Evolutionary conservation across 2,888 invertebrate genomes (phyloP), one percentile per base, ranked within the genome.

Genomic region (Trichogramma dendrolimi): DNA sequence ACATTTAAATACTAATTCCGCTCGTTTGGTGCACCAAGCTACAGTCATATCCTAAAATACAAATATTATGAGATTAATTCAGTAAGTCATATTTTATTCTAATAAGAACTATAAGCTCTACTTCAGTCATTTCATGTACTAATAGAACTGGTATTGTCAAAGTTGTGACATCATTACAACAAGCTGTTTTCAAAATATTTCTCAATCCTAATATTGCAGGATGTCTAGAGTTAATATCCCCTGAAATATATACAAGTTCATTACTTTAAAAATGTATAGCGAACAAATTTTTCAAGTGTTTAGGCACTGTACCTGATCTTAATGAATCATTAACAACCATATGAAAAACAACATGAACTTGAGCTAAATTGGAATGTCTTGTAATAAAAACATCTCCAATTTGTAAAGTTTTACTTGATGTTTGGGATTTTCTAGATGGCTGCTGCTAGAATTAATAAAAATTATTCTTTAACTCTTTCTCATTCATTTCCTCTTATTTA

Each of bases 1-100:
- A 81, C 99, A 99, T 81, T 99, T 99, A 75, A 97, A 94, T 63
- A 99, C 92, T 67, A 99, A 83, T 81, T 99, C 99, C 1, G 98
- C 97, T 72, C 98, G 84, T 72, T 94, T 91, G 75, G 92, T 86
- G 80, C 97, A 98, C 98, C 98, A 99, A 44, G 90, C 87, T 58
- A 95, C 90, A 0, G 96, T 97, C 94, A 96, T 93, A 76, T 93
- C 92, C 89, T 90, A 72, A n/a, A 73, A 71, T 11, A 8, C 8
- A n/a, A 27, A 27, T 27, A 27, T 27, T 27, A 27, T 27, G 27
- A 27, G 27, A 27, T 27, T 27, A 27, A 27, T 27, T 27, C 27
- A 27, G 27, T 27, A 27, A 27, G 3, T 27, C 27, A 27, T 27
- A 27, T 40, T 48, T n/a, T 38, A 39, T 49, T 11, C 11, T 38